Evolutionary conservation across 2,113 vertebrate species (phyloP).

Genomic region (Gymnogyps californianus): DNA sequence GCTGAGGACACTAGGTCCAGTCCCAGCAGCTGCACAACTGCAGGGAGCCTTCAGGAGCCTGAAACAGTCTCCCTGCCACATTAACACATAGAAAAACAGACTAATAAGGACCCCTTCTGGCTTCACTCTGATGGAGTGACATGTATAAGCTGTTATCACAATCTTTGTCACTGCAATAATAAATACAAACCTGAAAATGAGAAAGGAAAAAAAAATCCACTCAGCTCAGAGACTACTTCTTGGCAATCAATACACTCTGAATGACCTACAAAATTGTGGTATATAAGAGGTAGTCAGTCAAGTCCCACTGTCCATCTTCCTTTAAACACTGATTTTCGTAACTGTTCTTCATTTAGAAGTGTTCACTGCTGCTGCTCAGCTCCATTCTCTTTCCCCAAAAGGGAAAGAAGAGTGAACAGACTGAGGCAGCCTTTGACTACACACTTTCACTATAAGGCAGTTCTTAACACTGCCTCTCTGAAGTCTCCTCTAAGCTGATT

Average conservation of each 20-base stretch:
- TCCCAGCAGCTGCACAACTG: neutral
- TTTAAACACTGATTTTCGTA: neutral
- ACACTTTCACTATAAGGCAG: neutral
- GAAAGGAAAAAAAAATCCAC: neutral
- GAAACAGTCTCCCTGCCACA: neutral
- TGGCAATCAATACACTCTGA: neutral
- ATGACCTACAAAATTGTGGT: neutral
- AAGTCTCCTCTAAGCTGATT: neutral
- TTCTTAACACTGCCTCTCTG: neutral
- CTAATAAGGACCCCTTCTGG: neutral
- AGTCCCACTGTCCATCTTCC: neutral
- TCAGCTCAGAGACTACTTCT: neutral
- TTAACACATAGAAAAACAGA: neutral
- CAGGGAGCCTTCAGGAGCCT: neutral
- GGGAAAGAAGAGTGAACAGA: neutral
- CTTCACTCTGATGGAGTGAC: neutral
- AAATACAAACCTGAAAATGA: neutral
- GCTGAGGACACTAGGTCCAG: neutral
- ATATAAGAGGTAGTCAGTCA: neutral
- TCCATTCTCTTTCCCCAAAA: neutral
- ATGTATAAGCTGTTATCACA: neutral
- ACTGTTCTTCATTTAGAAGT: neutral
- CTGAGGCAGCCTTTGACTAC: neutral
- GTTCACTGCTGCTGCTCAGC: neutral
- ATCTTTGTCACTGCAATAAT: neutral